A percentile compares a stretch with the other conserved stretches of the same genome.
These are phyloP conservation scores for Osmerus mordax DNA, from an alignment of 2,113 vertebrate genomes.

Conservation along the genomic window DNA sequence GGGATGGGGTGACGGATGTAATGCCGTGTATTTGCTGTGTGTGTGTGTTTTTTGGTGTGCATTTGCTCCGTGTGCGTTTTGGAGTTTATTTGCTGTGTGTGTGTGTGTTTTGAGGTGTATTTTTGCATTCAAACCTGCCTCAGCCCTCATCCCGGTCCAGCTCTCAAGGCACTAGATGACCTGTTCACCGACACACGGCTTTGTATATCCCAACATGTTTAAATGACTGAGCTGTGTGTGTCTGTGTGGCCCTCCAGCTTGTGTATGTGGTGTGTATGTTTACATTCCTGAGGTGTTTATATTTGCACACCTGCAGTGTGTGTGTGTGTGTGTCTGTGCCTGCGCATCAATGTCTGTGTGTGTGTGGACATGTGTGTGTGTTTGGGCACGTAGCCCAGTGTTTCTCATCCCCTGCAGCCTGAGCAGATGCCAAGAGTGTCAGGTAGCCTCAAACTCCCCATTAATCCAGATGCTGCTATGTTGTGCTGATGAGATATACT, in stretches of 20 bases:
- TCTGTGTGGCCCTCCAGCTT: neutral
- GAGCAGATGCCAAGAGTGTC: slow-evolving; percentile 50
- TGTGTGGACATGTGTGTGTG: neutral
- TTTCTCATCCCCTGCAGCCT: slow-evolving; percentile 32
- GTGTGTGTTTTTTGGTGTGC: neutral
- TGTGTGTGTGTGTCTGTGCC: neutral
- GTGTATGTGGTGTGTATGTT: neutral
- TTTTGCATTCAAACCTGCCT: neutral
- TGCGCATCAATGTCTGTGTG: neutral
- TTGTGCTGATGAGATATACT: slow-evolving; percentile 44
- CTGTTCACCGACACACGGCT: neutral
- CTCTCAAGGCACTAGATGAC: too few relatives aligned
- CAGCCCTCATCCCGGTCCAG: too few relatives aligned
- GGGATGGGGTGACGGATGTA: neutral
- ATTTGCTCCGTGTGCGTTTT: neutral
- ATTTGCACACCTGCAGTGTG: neutral
- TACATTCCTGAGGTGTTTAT: neutral
- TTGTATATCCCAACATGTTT: neutral
- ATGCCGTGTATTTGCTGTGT: neutral
- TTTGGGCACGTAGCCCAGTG: slow-evolving; percentile 8
- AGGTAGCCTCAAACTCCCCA: slow-evolving; percentile 47
- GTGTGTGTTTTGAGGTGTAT: neutral
- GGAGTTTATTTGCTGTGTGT: neutral
- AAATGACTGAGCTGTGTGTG: neutral
- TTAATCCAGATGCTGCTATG: slow-evolving; percentile 47